Percentiles rank a stretch among this genome's conserved stretches.
These are phyloP conservation scores for Arremon brunneinucha DNA, from an alignment of 2,797 vertebrate species.

Conservation along the genomic window DNA sequence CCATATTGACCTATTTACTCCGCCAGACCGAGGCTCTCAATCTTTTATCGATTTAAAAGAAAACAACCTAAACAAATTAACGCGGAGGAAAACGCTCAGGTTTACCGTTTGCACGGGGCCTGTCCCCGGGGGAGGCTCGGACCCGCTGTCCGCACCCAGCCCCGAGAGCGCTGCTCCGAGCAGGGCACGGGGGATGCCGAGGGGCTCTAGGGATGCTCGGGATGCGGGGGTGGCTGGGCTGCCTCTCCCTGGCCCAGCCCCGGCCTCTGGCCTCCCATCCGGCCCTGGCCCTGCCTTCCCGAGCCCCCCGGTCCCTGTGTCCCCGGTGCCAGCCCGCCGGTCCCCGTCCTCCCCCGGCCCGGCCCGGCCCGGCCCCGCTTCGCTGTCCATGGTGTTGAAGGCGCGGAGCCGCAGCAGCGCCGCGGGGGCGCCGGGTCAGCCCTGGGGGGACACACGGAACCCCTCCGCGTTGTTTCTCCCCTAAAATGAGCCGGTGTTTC, in stretches of 20 bases:
- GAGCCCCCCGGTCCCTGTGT: background rate
- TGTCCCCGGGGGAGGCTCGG: background rate
- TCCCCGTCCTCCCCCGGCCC: background rate
- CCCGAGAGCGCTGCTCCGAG: background rate
- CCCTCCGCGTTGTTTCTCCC: fast-evolving
- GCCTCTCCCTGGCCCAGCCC: too few species aligned
- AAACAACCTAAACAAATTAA: constrained; percentile 52
- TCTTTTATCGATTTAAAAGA: constrained; percentile 46
- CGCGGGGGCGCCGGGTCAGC: background rate
- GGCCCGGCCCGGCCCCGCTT: background rate
- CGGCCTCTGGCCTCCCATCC: background rate
- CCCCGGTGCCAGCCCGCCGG: fast-evolving
- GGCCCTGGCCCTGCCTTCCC: background rate
- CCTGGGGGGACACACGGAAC: background rate
- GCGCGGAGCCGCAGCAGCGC: background rate
- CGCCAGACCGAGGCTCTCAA: constrained; percentile 26
- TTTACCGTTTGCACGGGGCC: background rate
- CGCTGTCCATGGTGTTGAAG: constrained; percentile 80
- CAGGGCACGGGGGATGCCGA: background rate
- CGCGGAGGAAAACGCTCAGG: background rate
- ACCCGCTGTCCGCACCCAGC: background rate
- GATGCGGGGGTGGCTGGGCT: background rate
- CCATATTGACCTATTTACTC: constrained; percentile 62
- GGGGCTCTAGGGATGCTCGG: background rate
- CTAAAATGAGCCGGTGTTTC: background rate